Evolutionary conservation across 2,888 invertebrate genomes (phyloP).

Genomic region (Drosophila mayaguana): DNA sequence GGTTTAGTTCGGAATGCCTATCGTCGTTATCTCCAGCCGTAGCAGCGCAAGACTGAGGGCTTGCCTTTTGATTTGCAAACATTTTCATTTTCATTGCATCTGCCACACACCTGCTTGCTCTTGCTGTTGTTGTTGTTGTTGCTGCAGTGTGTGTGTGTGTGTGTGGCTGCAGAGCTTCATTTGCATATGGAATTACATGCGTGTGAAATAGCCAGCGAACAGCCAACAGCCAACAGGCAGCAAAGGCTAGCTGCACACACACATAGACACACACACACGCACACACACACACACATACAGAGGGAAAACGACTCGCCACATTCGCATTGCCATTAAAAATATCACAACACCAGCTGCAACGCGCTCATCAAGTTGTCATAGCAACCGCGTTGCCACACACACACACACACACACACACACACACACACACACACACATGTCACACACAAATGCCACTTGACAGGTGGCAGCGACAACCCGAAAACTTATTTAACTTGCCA

Average conservation of each 20-base stretch:
- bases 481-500: conserved; percentile 52
- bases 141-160: not conserved
- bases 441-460: not conserved
- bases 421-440: no score
- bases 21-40: conserved; percentile 15
- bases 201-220: conserved; percentile 41
- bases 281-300: not conserved
- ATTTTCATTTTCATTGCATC: conserved; percentile 62
- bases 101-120: conserved; percentile 21
- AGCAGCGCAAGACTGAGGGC: conserved; percentile 9
- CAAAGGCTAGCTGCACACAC: not conserved
- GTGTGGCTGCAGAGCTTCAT: conserved; percentile 44
- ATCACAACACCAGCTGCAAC: conserved; percentile 49
- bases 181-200: conserved; percentile 67
- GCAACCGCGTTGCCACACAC: conserved; percentile 9
- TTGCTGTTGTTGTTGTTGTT: not conserved
- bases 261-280: not conserved
- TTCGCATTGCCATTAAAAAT: conserved; percentile 43
- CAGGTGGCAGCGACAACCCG: conserved; percentile 38
- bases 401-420: no score
- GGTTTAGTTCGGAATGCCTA: conserved; percentile 8
- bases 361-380: conserved; percentile 40
- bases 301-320: not conserved
- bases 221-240: not conserved
- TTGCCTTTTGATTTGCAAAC: conserved; percentile 68